A percentile compares a stretch with the other conserved stretches of the same genome.
Conservation (phyloP, 30 jellyfish, hydroid and myxozoan species). For the Cassiopea andromeda region DNA sequence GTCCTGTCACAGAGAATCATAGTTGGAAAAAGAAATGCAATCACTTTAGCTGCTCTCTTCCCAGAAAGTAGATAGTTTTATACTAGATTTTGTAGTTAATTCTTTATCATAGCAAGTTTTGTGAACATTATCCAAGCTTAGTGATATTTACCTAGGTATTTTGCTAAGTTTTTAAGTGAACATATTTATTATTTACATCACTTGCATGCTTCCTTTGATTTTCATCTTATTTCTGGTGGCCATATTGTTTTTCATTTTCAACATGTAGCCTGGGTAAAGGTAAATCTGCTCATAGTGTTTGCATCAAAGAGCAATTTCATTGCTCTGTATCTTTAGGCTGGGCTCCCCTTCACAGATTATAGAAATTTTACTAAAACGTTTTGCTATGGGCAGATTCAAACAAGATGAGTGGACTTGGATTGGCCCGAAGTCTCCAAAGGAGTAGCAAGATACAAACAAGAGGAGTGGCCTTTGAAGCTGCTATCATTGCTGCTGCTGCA, state of each 20-base stretch:
- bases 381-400: neutral
- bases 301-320: too few relatives aligned
- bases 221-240: neutral
- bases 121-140: too few relatives aligned
- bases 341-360: too few relatives aligned
- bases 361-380: neutral
- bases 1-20: too few relatives aligned
- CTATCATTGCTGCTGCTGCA: slow-evolving; percentile 72
- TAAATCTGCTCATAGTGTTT: too few relatives aligned
- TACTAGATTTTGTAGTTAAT: too few relatives aligned
- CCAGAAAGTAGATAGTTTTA: too few relatives aligned
- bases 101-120: too few relatives aligned
- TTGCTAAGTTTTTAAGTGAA: neutral
- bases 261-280: neutral
- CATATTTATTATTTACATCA: neutral
- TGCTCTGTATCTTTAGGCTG: too few relatives aligned
- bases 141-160: too few relatives aligned
- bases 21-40: too few relatives aligned
- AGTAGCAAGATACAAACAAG: slow-evolving; percentile 39
- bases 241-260: neutral
- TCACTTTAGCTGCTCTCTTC: too few relatives aligned
- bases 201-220: neutral
- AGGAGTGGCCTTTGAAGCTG: slow-evolving; percentile 77
- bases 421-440: slow-evolving; percentile 38
- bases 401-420: slow-evolving; percentile 67